Conservation (phyloP, 2,888 invertebrate genomes). For the Trissolcus japonicus region DNA sequence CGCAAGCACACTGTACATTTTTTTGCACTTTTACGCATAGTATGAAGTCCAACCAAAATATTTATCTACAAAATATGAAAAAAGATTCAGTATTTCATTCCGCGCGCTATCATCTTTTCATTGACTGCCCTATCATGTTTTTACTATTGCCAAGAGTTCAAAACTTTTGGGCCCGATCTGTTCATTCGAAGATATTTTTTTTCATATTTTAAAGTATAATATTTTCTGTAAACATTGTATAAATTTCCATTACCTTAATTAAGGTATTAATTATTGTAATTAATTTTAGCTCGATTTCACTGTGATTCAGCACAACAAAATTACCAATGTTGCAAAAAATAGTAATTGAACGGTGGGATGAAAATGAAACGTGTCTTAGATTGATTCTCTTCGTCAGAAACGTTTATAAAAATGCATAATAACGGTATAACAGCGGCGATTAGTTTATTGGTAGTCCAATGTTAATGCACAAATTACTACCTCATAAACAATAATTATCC, state of each 20-base stretch:
- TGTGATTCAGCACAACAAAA: constrained; percentile 12
- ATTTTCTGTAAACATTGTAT: too few relatives aligned
- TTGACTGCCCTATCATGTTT: too few relatives aligned
- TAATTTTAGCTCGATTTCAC: constrained; percentile 22
- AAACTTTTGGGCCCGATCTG: too few relatives aligned
- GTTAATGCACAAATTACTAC: not conserved
- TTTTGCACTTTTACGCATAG: not conserved
- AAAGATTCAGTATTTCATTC: not conserved
- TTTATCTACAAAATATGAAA: not conserved
- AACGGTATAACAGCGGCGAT: too few relatives aligned
- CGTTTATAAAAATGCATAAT: too few relatives aligned
- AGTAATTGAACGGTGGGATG: constrained; percentile 15
- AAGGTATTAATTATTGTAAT: not conserved
- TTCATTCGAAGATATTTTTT: too few relatives aligned
- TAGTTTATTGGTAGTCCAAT: not conserved
- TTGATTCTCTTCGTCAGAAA: too few relatives aligned
- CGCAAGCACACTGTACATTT: not conserved
- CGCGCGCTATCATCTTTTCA: too few relatives aligned
- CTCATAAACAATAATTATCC: constrained; percentile 2
- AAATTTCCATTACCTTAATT: too few relatives aligned
- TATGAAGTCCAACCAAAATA: not conserved
- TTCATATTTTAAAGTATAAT: too few relatives aligned
- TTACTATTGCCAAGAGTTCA: too few relatives aligned
- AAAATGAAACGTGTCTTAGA: constrained; percentile 2
- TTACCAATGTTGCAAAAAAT: not conserved